Conservation (phyloP, 2,888 invertebrate genomes). For the Xylota sylvarum region DNA sequence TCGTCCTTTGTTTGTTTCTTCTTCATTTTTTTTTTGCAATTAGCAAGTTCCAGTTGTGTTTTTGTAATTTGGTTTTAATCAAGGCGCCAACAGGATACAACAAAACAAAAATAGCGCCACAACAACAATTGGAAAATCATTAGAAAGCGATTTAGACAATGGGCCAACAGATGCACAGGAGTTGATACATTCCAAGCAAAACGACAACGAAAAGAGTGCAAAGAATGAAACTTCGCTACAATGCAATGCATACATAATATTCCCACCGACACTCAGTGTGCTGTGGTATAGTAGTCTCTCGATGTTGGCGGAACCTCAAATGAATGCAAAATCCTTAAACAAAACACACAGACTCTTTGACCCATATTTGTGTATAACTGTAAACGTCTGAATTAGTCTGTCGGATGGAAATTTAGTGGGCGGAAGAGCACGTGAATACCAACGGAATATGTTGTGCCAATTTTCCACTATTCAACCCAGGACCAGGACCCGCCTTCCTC, state of each 20-base stretch:
- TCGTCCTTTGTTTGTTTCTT: conserved; percentile 58
- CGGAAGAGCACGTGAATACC: conserved; percentile 24
- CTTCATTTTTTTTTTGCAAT: conserved; percentile 59
- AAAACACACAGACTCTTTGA: conserved; percentile 73
- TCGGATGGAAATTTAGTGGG: conserved; percentile 62
- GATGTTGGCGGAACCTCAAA: conserved; percentile 18
- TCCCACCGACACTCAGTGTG: conserved; percentile 34
- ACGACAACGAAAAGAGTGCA: conserved; percentile 28
- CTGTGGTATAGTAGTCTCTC: neutral
- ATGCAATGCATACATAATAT: conserved; percentile 65
- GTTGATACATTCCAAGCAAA: conserved; percentile 26
- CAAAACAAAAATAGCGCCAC: conserved; percentile 25
- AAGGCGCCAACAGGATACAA: conserved; percentile 53
- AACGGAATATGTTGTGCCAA: conserved; percentile 56
- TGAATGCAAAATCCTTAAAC: conserved; percentile 55
- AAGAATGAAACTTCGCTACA: conserved; percentile 35
- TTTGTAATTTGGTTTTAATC: conserved; percentile 69
- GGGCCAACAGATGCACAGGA: conserved; percentile 60
- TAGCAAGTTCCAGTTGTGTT: conserved; percentile 63
- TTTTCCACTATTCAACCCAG: conserved; percentile 42
- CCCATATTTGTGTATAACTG: conserved; percentile 69
- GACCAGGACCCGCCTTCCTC: neutral
- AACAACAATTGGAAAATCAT: conserved; percentile 74
- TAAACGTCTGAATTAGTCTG: conserved; percentile 69
- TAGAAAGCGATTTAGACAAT: conserved; percentile 77